phyloP scores from a whole-genome alignment of 2,888 invertebrate genomes.

The Thymelicus sylvestris region DNA sequence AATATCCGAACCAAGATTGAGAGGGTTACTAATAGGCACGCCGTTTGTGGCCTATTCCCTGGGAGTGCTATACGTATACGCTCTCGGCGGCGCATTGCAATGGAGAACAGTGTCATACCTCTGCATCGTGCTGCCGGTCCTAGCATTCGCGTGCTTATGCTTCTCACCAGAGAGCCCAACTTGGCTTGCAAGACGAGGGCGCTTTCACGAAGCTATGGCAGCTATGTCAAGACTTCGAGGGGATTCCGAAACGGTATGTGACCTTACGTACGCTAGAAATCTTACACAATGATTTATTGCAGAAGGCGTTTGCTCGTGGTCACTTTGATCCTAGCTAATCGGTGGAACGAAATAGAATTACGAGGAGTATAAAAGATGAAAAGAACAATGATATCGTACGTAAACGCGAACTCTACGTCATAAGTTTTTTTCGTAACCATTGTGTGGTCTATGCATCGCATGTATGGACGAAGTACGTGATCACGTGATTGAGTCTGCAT shows the following conservation, averaged over 20 bases:
- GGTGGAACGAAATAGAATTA: no score
- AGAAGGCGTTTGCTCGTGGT: neutral
- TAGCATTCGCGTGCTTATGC: constrained; percentile 86
- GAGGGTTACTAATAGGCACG: constrained; percentile 88
- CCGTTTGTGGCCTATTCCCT: constrained; percentile 90
- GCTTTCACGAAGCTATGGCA: constrained; percentile 81
- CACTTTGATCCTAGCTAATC: no score
- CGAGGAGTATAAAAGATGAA: no score
- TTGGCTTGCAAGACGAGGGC: constrained; percentile 88
- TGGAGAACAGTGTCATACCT: constrained; percentile 89
- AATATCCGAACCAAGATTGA: constrained; percentile 88
- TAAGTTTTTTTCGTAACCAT: no score
- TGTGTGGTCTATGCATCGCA: no score
- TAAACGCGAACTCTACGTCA: no score
- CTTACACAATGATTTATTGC: neutral
- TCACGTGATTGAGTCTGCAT: no score
- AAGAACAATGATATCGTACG: no score
- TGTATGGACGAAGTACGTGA: no score
- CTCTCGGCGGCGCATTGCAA: constrained; percentile 87
- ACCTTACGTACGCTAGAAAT: neutral
- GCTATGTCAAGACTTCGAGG: constrained; percentile 87
- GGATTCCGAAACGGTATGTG: constrained; percentile 82
- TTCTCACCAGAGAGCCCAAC: constrained; percentile 90
- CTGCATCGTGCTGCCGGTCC: constrained; percentile 84
- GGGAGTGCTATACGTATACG: constrained; percentile 90